Base-by-base conservation (phyloP, 2,888 invertebrate genomes). In the Caenorhabditis sinica region DNA sequence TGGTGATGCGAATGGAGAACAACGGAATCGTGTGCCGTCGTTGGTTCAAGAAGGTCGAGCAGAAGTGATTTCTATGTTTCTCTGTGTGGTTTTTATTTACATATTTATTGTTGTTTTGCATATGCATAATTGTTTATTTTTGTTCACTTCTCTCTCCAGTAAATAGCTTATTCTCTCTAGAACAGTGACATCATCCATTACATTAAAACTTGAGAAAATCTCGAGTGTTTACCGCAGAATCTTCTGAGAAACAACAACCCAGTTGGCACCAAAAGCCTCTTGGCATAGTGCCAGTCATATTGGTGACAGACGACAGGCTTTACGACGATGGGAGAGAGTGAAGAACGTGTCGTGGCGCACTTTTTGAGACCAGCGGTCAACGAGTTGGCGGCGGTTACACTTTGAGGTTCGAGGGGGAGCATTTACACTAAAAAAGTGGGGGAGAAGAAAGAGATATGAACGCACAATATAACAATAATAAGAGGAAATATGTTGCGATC, bases 1-100 rank as follows among this genome's bases (percentile, higher is more conserved):
- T 92, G 20, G 88, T 92, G 61, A 83, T 92, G 92, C 90, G 80
- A 53, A 90, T 92, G 89, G 84, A 89, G 61, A 91, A 92, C 83
- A 87, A 92, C 53, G 86, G 83, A n/a, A 87, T 91, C 74, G 86
- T 88, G 11, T 90, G 90, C 66, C 87, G 89, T n/a, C 89, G 92
- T 66, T 92, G 89, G 84, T 92, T 92, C 89, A 92, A 91, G 72
- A 75, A 81, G n/a, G 85, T 87, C 63, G 80, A 87, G 69, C 69
- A 73, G 36, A 83, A 83, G 63, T 77, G 56, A 75, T 75, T 11
- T 56, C 3, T 13, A 5, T 51, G 15, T 9, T 56, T 56, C 28
- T 15, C 15, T 28, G 25, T 25, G 15, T n/a, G 17, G 36, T 65
- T 51, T 66, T 28, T 56, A 28, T 36, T 28, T 23, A 20, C 30